Percentiles rank a stretch among this genome's conserved stretches.
Evolutionary conservation across 2,888 invertebrate species (phyloP).

Genomic region (Brachypterus glaber): DNA sequence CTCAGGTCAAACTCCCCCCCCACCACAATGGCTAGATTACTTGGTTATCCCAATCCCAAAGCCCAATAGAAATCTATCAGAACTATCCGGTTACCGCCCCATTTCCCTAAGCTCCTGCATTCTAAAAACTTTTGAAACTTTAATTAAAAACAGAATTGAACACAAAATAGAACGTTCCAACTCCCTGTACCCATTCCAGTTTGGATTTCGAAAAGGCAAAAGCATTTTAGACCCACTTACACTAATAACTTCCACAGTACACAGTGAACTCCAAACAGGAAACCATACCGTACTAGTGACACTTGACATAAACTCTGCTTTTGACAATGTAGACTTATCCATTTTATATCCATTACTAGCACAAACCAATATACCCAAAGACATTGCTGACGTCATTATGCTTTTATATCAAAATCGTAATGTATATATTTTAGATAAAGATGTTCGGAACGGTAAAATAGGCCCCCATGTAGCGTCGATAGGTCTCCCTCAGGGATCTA

Average conservation of each 20-base stretch:
- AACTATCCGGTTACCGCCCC: constrained; percentile 6
- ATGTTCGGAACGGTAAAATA: neutral
- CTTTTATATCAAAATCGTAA: neutral
- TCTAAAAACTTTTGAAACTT: constrained; percentile 8
- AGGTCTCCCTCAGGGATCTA: constrained; percentile 7
- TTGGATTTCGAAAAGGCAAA: constrained; percentile 10
- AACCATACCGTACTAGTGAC: constrained; percentile 4
- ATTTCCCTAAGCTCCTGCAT: constrained; percentile 8
- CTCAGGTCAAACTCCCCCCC: neutral
- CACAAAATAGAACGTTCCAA: constrained; percentile 5
- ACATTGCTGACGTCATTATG: constrained; percentile 2
- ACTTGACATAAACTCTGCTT: constrained; percentile 8
- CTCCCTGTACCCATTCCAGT: constrained; percentile 1
- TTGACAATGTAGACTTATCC: constrained; percentile 8
- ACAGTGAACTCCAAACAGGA: neutral
- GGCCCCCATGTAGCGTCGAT: neutral
- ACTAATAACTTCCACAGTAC: neutral
- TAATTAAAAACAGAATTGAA: constrained; percentile 8
- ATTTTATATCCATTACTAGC: constrained; percentile 4
- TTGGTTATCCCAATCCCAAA: constrained; percentile 7
- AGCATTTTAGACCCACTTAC: constrained; percentile 1
- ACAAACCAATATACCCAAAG: neutral
- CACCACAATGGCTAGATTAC: constrained; percentile 3
- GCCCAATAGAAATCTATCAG: constrained; percentile 3
- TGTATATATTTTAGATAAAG: constrained; percentile 1